Percentiles rank a stretch among this genome's conserved stretches.
phyloP scores from a whole-genome alignment of 2,113 vertebrate genomes.

The Heterochromis multidens region DNA sequence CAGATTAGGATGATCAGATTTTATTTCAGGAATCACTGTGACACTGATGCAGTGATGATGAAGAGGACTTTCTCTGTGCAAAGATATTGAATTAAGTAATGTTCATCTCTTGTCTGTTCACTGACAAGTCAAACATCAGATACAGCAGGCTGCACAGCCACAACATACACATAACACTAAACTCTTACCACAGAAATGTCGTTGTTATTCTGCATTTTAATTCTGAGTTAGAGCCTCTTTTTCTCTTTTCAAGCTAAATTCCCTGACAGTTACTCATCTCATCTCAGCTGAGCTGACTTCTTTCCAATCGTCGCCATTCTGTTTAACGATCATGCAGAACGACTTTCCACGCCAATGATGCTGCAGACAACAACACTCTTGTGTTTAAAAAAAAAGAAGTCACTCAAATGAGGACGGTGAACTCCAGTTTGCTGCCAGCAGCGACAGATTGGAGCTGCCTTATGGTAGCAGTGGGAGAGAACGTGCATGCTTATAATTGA shows the following conservation, averaged over 20 bases:
- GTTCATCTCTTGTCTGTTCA: background rate
- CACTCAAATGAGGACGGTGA: background rate
- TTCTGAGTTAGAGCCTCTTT: background rate
- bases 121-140: background rate
- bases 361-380: conserved; percentile 9
- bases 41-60: background rate
- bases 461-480: conserved; percentile 52
- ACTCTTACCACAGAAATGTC: background rate
- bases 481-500: background rate
- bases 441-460: conserved; percentile 51
- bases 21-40: background rate
- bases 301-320: background rate
- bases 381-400: background rate
- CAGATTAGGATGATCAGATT: fast-evolving
- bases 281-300: background rate
- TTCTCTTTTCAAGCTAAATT: background rate
- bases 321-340: background rate
- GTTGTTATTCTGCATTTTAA: background rate
- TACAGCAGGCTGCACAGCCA: background rate
- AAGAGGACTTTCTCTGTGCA: background rate
- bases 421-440: conserved; percentile 37
- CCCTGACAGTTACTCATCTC: background rate
- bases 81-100: background rate
- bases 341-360: background rate
- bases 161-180: background rate